Percentiles rank a stretch among this genome's conserved stretches.
These are phyloP conservation scores for Saccostrea echinata DNA, from an alignment of 1,140 invertebrate species.

Conservation along the genomic window DNA sequence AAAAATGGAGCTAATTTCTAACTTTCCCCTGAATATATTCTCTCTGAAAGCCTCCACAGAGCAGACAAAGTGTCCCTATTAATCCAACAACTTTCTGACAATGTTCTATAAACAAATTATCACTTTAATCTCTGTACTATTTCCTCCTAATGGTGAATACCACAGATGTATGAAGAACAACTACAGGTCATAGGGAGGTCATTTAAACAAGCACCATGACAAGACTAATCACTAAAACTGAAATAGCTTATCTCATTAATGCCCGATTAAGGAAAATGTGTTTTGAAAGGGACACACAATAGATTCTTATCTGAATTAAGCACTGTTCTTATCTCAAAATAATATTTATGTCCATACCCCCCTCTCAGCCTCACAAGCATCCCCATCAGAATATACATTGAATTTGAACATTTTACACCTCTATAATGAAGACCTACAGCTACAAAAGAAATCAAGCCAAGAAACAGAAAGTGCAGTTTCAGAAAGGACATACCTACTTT, in stretches of 20 bases:
- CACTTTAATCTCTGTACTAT: no score
- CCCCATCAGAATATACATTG: not conserved
- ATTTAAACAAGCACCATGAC: not conserved
- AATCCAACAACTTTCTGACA: no score
- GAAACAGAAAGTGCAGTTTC: not conserved
- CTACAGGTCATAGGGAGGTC: no score
- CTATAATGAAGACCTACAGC: not conserved
- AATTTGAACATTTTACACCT: not conserved
- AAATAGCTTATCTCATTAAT: no score
- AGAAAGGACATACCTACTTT: not conserved
- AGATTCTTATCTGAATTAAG: not conserved
- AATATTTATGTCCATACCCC: not conserved
- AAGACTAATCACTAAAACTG: constrained; percentile 5
- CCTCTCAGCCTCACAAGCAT: not conserved
- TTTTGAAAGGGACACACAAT: not conserved
- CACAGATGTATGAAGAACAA: no score
- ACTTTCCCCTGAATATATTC: no score
- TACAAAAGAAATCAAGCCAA: not conserved
- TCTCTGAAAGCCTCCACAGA: no score
- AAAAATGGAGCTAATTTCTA: no score
- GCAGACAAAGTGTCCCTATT: no score
- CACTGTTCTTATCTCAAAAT: not conserved
- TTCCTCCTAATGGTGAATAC: no score
- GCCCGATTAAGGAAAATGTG: constrained; percentile 4
- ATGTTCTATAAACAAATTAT: no score